Base-by-base conservation (phyloP, 2,888 invertebrate species). In the Drosophila nr. perissopoda region DNA sequence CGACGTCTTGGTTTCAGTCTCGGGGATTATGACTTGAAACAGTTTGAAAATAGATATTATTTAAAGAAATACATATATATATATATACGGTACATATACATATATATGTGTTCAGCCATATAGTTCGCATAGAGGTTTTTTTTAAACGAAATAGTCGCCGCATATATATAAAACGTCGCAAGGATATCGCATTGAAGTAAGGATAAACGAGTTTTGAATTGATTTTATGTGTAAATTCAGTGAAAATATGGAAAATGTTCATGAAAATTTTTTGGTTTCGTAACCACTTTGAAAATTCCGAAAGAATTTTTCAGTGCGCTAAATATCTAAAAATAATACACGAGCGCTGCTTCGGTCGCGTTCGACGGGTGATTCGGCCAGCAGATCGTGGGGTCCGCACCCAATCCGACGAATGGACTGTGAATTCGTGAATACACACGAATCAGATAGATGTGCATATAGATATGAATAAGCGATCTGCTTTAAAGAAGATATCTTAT, bases 1-100 rank as follows among this genome's bases (percentile, higher is more conserved):
- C 97, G 97, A 97, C 97, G 97, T 97, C 97, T 97, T 96, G 96
- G 92, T 93, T 93, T 93, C 93, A 93, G 93, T 93, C 93, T 93
- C 93, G 93, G 93, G 93, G 93, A 93, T 93, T 92, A 92, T 93
- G 93, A 93, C 93, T 93, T 93, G 91, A 93, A 92, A 92, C 91
- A 92, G 86, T 91, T 91, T 86, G 78, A 91, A 92, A 92, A 89
- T 88, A 90, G 81, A 89, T 84, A 87, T 89, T 90, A 80, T 84
- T 84, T 82, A 83, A 83, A 87, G 81, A 83, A 73, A 83, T 83
- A 91, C 70, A 90, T 82, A 86, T 83, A 87, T 67, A 75, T 78
- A 87, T 75, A 88, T 91, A 88, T 64, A 78, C 73, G 76, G 67
- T 79, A 80, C 63, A 70, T 75, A 80, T 77, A 78, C 64, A 76